A percentile compares a stretch with the other conserved stretches of the same genome.
phyloP scores from a whole-genome alignment of 2,797 vertebrate genomes.

The Florisuga fusca region DNA sequence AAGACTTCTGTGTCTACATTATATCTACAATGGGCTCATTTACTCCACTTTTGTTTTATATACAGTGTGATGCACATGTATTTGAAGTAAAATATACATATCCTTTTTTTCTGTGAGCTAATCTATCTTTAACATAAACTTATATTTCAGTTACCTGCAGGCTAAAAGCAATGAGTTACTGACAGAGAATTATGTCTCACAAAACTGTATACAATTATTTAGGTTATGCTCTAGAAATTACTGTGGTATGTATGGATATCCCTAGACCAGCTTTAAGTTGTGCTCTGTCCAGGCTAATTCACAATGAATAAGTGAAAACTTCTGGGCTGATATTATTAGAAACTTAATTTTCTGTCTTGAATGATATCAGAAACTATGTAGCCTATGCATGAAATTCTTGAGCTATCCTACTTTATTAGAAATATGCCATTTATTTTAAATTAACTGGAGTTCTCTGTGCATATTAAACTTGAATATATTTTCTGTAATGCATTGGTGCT shows the following conservation, averaged over 20 bases:
- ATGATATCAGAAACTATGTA: not conserved
- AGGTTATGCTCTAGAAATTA: not conserved
- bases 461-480: not conserved
- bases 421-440: constrained; percentile 18
- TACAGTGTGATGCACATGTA: not conserved
- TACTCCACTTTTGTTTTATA: not conserved
- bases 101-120: not conserved
- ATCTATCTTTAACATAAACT: not conserved
- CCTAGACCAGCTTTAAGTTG: not conserved
- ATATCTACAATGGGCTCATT: not conserved
- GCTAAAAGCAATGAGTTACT: not conserved
- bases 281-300: not conserved
- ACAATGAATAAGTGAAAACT: not conserved
- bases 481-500: not conserved
- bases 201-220: not conserved
- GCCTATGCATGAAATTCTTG: not conserved
- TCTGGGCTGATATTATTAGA: constrained; percentile 20
- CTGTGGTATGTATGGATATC: not conserved
- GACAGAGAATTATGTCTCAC: not conserved
- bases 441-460: constrained; percentile 1
- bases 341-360: constrained; percentile 21
- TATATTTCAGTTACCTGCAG: not conserved
- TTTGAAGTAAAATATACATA: not conserved
- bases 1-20: not conserved
- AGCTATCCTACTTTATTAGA: not conserved